Evolutionary conservation across 2,797 vertebrate genomes (phyloP).

Genomic region (Varecia variegata): DNA sequence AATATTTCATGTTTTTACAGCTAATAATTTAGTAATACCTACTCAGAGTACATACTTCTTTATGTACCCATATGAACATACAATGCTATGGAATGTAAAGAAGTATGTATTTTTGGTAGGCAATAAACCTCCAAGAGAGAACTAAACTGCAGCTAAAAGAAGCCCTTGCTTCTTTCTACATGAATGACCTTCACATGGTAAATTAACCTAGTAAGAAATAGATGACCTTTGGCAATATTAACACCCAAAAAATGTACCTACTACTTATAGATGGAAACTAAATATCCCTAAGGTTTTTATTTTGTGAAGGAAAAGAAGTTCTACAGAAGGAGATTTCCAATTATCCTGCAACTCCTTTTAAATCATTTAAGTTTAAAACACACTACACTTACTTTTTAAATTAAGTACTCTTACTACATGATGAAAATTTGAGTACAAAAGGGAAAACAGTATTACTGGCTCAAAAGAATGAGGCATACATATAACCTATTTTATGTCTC

Average conservation of each 20-base stretch:
- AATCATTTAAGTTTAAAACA: slow-evolving; percentile 39
- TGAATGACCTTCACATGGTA: slow-evolving; percentile 77
- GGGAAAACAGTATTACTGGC: background rate
- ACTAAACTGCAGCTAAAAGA: slow-evolving; percentile 79
- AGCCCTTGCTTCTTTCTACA: slow-evolving; percentile 75
- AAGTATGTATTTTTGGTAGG: slow-evolving; percentile 99
- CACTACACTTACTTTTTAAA: slow-evolving; percentile 37
- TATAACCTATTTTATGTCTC: background rate
- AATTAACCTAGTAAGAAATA: slow-evolving; percentile 74
- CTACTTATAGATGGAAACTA: slow-evolving; percentile 66
- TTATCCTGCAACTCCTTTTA: slow-evolving; percentile 17
- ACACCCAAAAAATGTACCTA: slow-evolving; percentile 68
- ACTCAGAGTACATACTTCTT: slow-evolving; percentile 99
- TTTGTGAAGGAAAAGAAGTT: slow-evolving; percentile 24
- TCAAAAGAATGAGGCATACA: background rate
- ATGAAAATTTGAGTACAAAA: slow-evolving; percentile 66
- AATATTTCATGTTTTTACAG: slow-evolving; percentile 72
- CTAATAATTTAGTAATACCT: slow-evolving; percentile 83
- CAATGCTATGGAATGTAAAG: slow-evolving; percentile 99
- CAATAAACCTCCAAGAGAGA: slow-evolving; percentile 84
- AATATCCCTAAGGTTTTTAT: slow-evolving; percentile 35
- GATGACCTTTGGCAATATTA: slow-evolving; percentile 60
- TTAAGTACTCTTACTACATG: background rate
- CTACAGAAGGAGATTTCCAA: slow-evolving; percentile 46
- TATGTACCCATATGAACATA: slow-evolving; percentile 99